Base-by-base conservation (phyloP, 2,888 invertebrate species). In the Tuta absoluta region DNA sequence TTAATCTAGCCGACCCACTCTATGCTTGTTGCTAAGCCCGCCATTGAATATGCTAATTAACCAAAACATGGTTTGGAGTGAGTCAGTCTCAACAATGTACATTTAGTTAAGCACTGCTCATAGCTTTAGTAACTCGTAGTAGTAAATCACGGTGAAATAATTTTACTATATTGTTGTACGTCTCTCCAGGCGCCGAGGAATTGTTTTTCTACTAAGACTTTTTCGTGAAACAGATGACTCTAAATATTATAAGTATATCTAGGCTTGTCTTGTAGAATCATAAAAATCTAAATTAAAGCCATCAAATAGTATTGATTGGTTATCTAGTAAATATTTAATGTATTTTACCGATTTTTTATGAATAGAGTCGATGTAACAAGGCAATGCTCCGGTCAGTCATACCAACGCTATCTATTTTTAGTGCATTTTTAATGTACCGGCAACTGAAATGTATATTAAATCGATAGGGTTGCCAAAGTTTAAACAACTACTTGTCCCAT, bases 401-500 rank as follows among this genome's bases (percentile, higher is more conserved):
- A 33, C 8, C 33, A 8, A 28, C 53, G 28, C 56, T 17, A 56
- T 56, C 56, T 56, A 56, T 56, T 56, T 33, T 33, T 56, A 56
- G n/a, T 56, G 33, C 33, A 56, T 53, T 53, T 53, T 53, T 53
- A 53, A 53, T 53, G 24, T 53, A 53, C 51, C 45, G 45, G n/a
- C n/a, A 45, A 45, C 45, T 45, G 45, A 3, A 45, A 5, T 1
- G n/a, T 45, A 4, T 45, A 45, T 45, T 45, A 45, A 45, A n/a
- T 45, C 4, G n/a, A 45, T 4, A 45, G 45, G 45, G 45, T 45
- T 45, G 45, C 45, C 45, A n/a, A n/a, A 41, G 10, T 49, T 19
- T 49, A n/a, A n/a, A n/a, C n/a, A n/a, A n/a, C n/a, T n/a, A n/a
- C n/a, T n/a, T n/a, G n/a, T n/a, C 10, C 8, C 1, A 8, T 33